Percentiles rank a stretch among this genome's conserved stretches.
Conservation (phyloP, 1,140 invertebrate species). For the Apolygus lucorum region DNA sequence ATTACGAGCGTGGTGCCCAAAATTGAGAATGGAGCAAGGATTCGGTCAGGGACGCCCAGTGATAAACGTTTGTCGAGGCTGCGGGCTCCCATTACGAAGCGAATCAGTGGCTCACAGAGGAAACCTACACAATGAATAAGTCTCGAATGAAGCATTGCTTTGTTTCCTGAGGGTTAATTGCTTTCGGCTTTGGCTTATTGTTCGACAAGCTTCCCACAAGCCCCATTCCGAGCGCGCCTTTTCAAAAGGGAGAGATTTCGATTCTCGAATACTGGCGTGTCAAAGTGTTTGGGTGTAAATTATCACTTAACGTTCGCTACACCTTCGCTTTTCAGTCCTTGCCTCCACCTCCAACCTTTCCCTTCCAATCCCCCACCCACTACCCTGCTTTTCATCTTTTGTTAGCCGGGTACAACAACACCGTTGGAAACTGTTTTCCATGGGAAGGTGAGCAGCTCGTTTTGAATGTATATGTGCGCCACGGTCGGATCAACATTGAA, state of each 20-base stretch:
- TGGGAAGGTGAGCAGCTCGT: too few species aligned
- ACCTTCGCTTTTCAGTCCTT: too few species aligned
- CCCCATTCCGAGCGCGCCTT: not conserved
- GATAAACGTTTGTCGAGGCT: too few species aligned
- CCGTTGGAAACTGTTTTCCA: too few species aligned
- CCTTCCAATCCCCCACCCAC: not conserved
- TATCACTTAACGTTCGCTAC: conserved; percentile 1
- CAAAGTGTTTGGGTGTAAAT: not conserved
- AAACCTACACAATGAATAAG: not conserved
- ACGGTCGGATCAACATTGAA: too few species aligned
- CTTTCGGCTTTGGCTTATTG: not conserved
- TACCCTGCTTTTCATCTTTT: not conserved
- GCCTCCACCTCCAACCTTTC: not conserved
- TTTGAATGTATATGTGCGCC: too few species aligned
- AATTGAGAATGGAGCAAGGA: too few species aligned
- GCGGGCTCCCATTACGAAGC: not conserved
- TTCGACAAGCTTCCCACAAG: not conserved
- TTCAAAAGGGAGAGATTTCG: not conserved
- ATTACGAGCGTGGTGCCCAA: too few species aligned
- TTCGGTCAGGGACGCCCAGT: too few species aligned
- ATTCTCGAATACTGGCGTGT: not conserved
- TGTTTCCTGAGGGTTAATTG: conserved; percentile 1
- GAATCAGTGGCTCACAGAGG: not conserved
- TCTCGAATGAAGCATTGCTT: not conserved
- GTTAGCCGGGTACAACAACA: too few species aligned